Percentiles rank a stretch among this genome's conserved stretches.
phyloP scores from a whole-genome alignment of 1,140 invertebrate genomes.

The Nymphalis io region DNA sequence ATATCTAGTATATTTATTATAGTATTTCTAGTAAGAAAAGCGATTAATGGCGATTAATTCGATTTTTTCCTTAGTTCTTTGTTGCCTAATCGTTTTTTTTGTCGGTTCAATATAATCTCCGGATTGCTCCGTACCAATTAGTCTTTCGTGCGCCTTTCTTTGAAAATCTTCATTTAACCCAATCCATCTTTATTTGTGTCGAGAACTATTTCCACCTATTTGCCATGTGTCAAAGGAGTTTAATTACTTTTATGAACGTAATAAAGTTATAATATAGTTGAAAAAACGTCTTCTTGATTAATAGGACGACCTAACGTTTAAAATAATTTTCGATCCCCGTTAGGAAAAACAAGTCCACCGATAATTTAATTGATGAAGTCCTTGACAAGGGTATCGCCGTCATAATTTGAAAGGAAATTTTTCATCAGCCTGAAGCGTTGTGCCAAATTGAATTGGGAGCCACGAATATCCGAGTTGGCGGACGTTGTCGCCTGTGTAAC shows the following conservation, averaged over 20 bases:
- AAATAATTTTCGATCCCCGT: slow-evolving; percentile 26
- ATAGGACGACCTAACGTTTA: not conserved
- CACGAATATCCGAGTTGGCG: slow-evolving; percentile 50
- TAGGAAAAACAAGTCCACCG: slow-evolving; percentile 48
- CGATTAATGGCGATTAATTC: slow-evolving; percentile 6
- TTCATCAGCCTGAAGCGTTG: slow-evolving; percentile 63
- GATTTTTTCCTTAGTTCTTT: slow-evolving; percentile 24
- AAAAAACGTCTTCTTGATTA: not conserved
- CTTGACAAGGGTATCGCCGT: slow-evolving; percentile 63
- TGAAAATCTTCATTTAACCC: slow-evolving; percentile 37
- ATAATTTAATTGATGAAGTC: slow-evolving; percentile 66
- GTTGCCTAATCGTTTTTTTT: slow-evolving; percentile 39
- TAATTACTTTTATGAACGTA: slow-evolving; percentile 12
- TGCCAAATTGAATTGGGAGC: slow-evolving; percentile 66
- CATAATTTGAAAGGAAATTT: slow-evolving; percentile 69
- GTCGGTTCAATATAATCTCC: slow-evolving; percentile 30
- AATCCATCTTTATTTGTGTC: slow-evolving; percentile 43
- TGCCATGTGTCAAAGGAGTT: slow-evolving; percentile 16
- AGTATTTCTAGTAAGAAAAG: not conserved
- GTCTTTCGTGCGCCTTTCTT: slow-evolving; percentile 40
- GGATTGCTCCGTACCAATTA: slow-evolving; percentile 46
- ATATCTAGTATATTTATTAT: too few species aligned
- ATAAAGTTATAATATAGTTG: not conserved
- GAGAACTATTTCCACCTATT: slow-evolving; percentile 26
- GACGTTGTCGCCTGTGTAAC: slow-evolving; percentile 33